Conservation (phyloP, 2,888 invertebrate genomes). For the Venusia cambrica region DNA sequence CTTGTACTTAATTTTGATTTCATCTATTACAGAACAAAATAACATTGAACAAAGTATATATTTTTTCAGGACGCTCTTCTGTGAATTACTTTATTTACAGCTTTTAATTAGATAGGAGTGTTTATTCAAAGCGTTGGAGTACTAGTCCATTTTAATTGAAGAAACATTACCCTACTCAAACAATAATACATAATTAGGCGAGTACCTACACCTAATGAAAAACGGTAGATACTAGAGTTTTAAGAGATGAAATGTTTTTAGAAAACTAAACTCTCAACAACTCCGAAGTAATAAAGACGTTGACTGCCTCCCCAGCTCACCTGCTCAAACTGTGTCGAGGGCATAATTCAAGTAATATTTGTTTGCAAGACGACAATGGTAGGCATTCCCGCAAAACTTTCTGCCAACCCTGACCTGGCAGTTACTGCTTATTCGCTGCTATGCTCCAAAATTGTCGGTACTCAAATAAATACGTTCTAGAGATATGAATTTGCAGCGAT, state of each 20-base stretch:
- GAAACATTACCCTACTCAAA: too few relatives aligned
- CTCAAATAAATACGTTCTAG: conserved; percentile 30
- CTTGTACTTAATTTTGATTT: conserved; percentile 29
- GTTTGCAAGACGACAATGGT: conserved; percentile 39
- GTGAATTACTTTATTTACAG: conserved; percentile 12
- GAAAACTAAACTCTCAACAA: conserved; percentile 35
- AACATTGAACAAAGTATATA: conserved; percentile 18
- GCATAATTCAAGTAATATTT: conserved; percentile 44
- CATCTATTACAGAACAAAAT: conserved; percentile 23
- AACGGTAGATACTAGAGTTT: too few relatives aligned
- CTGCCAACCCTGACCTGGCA: conserved; percentile 29
- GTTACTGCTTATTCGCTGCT: conserved; percentile 32
- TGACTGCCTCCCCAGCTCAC: conserved; percentile 35
- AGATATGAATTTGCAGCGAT: conserved; percentile 13
- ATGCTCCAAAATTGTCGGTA: conserved; percentile 31
- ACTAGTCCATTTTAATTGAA: too few relatives aligned
- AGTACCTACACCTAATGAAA: too few relatives aligned
- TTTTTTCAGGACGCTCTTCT: conserved; percentile 19
- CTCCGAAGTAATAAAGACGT: conserved; percentile 43
- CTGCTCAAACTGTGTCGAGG: conserved; percentile 42
- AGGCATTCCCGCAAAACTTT: conserved; percentile 36
- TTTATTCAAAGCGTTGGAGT: conserved; percentile 8
- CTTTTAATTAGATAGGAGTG: conserved; percentile 8
- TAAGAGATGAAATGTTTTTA: too few relatives aligned
- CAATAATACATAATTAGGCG: too few relatives aligned